Conservation (phyloP, 2,113 vertebrate genomes). For the Pontoporia blainvillei region DNA sequence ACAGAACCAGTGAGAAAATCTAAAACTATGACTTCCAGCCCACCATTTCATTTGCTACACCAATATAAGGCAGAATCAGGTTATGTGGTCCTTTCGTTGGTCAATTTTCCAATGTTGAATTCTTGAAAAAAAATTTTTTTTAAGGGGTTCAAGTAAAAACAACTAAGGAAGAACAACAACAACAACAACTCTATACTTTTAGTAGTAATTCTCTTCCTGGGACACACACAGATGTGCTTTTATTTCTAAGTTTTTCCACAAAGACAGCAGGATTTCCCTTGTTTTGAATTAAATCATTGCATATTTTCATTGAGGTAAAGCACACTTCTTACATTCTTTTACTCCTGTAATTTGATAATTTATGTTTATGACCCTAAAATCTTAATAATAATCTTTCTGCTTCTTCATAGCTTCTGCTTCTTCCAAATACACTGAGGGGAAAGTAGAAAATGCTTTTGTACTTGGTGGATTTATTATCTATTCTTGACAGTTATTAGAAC, state of each 20-base stretch:
- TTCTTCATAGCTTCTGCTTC: not conserved
- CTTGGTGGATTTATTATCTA: conserved; percentile 32
- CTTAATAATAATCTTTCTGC: conserved; percentile 13
- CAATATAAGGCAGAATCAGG: not conserved
- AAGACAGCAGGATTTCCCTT: not conserved
- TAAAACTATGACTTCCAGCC: not conserved
- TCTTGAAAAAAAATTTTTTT: not conserved
- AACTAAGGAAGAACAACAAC: not conserved
- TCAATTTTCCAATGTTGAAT: not conserved
- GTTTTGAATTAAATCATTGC: not conserved
- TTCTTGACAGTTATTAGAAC: conserved; percentile 18
- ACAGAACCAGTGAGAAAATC: not conserved
- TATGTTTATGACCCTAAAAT: conserved; percentile 32
- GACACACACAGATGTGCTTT: not conserved
- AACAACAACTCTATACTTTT: not conserved
- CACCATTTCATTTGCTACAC: not conserved
- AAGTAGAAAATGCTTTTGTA: conserved; percentile 19
- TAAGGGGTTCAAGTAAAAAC: not conserved
- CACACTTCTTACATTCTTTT: not conserved
- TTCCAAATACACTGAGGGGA: not conserved
- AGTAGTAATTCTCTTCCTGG: not conserved
- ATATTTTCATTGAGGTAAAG: conserved; percentile 27
- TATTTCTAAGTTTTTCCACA: not conserved
- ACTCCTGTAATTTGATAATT: conserved; percentile 31
- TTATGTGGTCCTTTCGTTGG: not conserved